Percentiles rank a stretch among this genome's conserved stretches.
Evolutionary conservation across 1,140 invertebrate species (phyloP).

Genomic region (Trigoniulus corallinus): DNA sequence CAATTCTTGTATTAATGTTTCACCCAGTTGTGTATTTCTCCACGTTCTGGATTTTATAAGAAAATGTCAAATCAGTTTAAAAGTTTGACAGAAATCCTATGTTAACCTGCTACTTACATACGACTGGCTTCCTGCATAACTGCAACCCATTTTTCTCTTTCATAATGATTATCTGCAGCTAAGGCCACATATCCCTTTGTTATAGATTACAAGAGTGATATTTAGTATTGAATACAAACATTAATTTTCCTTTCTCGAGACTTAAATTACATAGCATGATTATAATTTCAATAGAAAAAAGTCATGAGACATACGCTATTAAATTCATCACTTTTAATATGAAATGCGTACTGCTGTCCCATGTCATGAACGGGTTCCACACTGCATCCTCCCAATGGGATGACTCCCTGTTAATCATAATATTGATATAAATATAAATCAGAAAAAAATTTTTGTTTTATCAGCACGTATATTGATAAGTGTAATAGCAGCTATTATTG

Average conservation of each 20-base stretch:
- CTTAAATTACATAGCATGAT: no score
- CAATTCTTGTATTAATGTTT: slow-evolving; percentile 22
- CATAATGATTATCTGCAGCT: slow-evolving; percentile 1
- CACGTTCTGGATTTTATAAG: slow-evolving; percentile 19
- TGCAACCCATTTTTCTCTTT: not conserved
- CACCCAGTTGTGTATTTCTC: slow-evolving; percentile 21
- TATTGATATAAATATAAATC: not conserved
- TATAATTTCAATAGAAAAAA: not conserved
- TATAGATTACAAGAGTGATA: no score
- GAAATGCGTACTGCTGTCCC: slow-evolving; percentile 13
- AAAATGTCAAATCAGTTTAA: not conserved
- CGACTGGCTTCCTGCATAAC: not conserved
- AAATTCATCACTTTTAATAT: slow-evolving; percentile 9
- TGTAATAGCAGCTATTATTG: not conserved
- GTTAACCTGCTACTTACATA: not conserved
- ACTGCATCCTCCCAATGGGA: slow-evolving; percentile 20
- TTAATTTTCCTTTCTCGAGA: no score
- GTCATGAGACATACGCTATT: not conserved
- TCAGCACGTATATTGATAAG: no score
- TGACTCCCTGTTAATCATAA: slow-evolving; percentile 13
- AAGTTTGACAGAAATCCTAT: not conserved
- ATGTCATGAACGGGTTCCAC: slow-evolving; percentile 14
- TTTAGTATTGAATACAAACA: no score
- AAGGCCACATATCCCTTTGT: not conserved
- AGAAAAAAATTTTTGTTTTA: not conserved